phyloP scores from a whole-genome alignment of 2,888 invertebrate genomes.

The Brenthis hecate region DNA sequence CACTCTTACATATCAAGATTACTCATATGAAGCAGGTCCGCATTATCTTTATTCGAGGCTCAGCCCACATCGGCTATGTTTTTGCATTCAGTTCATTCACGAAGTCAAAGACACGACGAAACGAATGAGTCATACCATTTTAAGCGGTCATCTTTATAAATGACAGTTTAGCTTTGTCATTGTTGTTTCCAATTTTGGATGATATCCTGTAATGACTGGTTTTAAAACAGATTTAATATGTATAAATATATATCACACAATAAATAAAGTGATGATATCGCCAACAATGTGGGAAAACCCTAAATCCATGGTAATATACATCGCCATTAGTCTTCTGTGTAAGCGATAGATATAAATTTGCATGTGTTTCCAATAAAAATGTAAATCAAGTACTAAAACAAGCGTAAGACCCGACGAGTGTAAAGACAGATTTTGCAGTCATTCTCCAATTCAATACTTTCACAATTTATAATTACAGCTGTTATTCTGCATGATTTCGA shows the following conservation, averaged over 20 bases:
- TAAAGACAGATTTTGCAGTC: not conserved
- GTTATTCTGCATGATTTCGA: not conserved
- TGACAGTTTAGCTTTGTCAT: constrained; percentile 5
- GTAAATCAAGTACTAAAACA: not conserved
- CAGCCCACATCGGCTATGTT: constrained; percentile 25
- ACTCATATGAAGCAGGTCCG: constrained; percentile 22
- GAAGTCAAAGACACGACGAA: constrained; percentile 27
- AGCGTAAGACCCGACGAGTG: not conserved
- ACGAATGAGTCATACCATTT: constrained; percentile 30
- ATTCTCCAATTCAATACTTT: not conserved
- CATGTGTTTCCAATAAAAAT: not conserved
- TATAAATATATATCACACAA: not conserved
- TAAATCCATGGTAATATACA: not conserved
- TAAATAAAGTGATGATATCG: not conserved
- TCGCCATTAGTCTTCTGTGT: not conserved
- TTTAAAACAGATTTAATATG: too few relatives aligned
- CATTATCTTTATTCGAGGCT: constrained; percentile 21
- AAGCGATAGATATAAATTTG: not conserved
- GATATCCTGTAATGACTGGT: not conserved
- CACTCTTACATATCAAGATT: not conserved
- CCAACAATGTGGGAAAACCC: not conserved
- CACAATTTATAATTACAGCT: constrained; percentile 11
- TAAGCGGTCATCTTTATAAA: constrained; percentile 25
- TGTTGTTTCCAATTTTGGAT: constrained; percentile 1
- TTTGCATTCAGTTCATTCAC: constrained; percentile 31